Evolutionary conservation across 2,113 vertebrate species (phyloP), one percentile per base, ranked within the genome.

Genomic region (Paraplagusia blochii): DNA sequence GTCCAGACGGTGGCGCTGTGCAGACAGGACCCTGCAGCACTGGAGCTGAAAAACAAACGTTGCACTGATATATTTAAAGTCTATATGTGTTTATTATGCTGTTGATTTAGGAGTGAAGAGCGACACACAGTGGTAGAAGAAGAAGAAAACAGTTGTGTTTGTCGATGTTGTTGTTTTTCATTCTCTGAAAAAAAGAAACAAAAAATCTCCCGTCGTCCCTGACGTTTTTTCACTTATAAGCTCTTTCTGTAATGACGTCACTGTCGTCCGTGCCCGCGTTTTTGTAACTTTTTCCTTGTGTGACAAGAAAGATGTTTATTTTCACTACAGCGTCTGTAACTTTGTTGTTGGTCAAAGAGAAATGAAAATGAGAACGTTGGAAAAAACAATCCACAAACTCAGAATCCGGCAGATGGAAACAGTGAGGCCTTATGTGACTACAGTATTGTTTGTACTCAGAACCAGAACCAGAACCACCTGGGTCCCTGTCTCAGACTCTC

Each of bases 1-100:
- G n/a, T n/a, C n/a, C 22, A 29, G 22, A 29, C 6, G 22, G 22
- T 29, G 22, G 22, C 22, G 22, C 22, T 29, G 22, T 29, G 22
- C 6, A 36, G 91, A 92, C 94, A 91, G 90, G 93, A 95, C 94
- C 92, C 92, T 93, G 92, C 90, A 88, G 93, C 91, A 92, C 93
- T 91, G 80, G 81, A 89, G 79, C 86, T 72, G n/a, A 88, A 91
- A 91, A 94, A 84, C 72, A 77, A 81, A 87, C 76, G 84, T 87
- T 88, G 87, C 88, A 90, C 88, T 90, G 88, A 88, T 83, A 83
- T 90, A 88, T 88, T 82, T 85, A 87, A 88, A 71, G 38, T 68
- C 57, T 63, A 42, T 81, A 76, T 66, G 85, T 86, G 84, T 87
- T 86, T 86, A 85, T 87, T 77, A 79, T 29, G 22, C 22, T 82